phyloP scores from a whole-genome alignment of 2,797 vertebrate genomes.

The Centropyge bicolor region DNA sequence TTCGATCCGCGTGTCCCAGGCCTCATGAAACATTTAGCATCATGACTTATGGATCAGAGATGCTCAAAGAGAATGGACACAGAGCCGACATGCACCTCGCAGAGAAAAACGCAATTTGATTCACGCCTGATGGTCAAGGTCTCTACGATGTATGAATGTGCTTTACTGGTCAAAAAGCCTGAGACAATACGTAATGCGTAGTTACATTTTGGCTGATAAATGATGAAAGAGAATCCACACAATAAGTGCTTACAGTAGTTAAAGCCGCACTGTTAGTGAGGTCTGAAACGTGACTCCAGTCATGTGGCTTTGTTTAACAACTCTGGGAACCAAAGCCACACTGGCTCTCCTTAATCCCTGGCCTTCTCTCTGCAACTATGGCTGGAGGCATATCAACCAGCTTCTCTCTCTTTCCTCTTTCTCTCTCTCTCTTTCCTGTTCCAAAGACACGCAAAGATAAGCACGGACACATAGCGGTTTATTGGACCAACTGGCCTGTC shows the following conservation, averaged over 20 bases:
- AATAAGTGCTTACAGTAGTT: conserved; percentile 31
- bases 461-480: conserved; percentile 40
- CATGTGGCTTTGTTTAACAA: conserved; percentile 74
- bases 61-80: conserved; percentile 40
- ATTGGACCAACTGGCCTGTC: conserved; percentile 46
- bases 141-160: neutral
- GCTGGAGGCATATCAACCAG: conserved; percentile 53
- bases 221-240: conserved; percentile 30
- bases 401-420: conserved; percentile 17
- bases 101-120: conserved; percentile 19
- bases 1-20: conserved; percentile 23
- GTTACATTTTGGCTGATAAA: conserved; percentile 19
- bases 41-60: conserved; percentile 67
- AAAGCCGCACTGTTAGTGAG: conserved; percentile 36
- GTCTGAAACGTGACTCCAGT: conserved; percentile 66
- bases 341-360: conserved; percentile 45
- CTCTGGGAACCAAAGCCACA: conserved; percentile 63
- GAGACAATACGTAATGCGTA: neutral
- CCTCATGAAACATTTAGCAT: conserved; percentile 68
- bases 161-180: neutral
- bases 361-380: conserved; percentile 40
- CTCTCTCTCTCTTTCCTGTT: conserved; percentile 23
- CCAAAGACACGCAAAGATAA: conserved; percentile 59
- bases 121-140: conserved; percentile 20
- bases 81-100: neutral